Percentiles rank a stretch among this genome's conserved stretches.
Conservation (phyloP, 2,113 vertebrate genomes). For the Lamprotornis superbus region DNA sequence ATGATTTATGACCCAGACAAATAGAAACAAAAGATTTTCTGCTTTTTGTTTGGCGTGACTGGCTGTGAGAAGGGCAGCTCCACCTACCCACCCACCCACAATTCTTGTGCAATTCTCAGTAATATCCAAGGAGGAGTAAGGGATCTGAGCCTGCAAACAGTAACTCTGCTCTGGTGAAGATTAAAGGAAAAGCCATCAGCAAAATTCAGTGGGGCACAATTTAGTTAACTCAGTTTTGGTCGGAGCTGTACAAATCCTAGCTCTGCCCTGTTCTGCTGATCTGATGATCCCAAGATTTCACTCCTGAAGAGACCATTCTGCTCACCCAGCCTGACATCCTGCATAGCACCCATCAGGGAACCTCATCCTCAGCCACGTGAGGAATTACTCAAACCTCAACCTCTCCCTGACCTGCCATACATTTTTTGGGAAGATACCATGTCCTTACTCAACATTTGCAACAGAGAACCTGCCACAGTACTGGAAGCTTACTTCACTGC, state of each 20-base stretch:
- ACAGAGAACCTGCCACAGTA: not conserved
- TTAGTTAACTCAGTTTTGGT: not conserved
- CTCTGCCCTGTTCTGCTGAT: not conserved
- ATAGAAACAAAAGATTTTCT: not conserved
- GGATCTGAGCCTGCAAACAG: not conserved
- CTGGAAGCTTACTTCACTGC: not conserved
- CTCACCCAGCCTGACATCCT: not conserved
- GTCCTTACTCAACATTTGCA: not conserved
- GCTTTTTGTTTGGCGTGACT: not conserved
- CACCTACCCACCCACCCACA: not conserved
- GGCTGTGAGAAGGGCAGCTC: not conserved
- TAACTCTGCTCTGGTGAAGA: not conserved
- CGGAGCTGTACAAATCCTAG: not conserved
- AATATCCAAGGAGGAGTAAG: not conserved
- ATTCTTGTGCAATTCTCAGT: not conserved
- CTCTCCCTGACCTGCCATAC: not conserved
- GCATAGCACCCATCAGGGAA: not conserved
- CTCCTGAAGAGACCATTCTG: not conserved
- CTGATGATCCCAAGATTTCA: not conserved
- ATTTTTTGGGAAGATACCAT: not conserved
- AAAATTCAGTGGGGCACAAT: not conserved
- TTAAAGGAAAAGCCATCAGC: not conserved
- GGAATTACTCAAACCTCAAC: not conserved
- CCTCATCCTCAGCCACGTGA: not conserved
- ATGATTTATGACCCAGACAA: constrained; percentile 8